A percentile compares a stretch with the other conserved stretches of the same genome.
Evolutionary conservation across 2,888 invertebrate species (phyloP).

Genomic region (Capitulum mitella): DNA sequence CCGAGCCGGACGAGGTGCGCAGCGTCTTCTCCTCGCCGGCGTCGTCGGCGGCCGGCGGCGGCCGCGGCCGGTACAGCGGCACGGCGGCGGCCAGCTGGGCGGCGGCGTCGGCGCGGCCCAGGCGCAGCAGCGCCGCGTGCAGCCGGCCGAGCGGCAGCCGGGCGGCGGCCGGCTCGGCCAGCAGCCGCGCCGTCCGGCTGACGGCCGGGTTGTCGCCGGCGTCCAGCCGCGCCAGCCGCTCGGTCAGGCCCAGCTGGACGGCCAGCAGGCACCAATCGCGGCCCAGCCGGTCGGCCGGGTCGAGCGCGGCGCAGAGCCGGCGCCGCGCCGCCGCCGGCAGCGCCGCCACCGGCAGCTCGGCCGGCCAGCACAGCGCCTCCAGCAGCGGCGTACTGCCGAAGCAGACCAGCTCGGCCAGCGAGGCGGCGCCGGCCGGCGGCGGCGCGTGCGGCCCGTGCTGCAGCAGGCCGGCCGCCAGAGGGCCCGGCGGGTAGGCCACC

Average conservation of each 20-base stretch:
- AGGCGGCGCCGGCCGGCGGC: conserved; percentile 49
- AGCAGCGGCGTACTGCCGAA: conserved; percentile 51
- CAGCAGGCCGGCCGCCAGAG: conserved; percentile 46
- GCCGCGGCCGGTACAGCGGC: conserved; percentile 33
- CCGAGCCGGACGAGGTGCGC: neutral
- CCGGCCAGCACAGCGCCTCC: conserved; percentile 29
- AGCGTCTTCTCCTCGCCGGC: neutral
- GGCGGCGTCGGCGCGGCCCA: conserved; percentile 35
- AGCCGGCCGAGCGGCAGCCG: neutral
- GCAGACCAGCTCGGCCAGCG: conserved; percentile 52
- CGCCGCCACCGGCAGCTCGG: neutral
- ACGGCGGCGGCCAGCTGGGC: conserved; percentile 32
- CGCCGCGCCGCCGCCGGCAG: neutral
- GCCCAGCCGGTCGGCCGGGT: conserved; percentile 34
- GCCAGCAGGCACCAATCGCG: conserved; percentile 36
- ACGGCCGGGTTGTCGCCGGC: conserved; percentile 16
- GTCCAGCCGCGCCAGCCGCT: conserved; percentile 34
- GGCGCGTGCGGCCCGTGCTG: conserved; percentile 42
- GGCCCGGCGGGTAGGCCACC: conserved; percentile 40
- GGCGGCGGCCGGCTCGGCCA: neutral
- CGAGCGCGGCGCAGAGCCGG: conserved; percentile 31
- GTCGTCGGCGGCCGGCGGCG: neutral
- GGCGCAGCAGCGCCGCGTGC: conserved; percentile 39
- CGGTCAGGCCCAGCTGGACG: conserved; percentile 34
- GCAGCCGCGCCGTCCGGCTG: conserved; percentile 14